Evolutionary conservation across 2,888 invertebrate genomes (phyloP).

Genomic region (Seira musarum): DNA sequence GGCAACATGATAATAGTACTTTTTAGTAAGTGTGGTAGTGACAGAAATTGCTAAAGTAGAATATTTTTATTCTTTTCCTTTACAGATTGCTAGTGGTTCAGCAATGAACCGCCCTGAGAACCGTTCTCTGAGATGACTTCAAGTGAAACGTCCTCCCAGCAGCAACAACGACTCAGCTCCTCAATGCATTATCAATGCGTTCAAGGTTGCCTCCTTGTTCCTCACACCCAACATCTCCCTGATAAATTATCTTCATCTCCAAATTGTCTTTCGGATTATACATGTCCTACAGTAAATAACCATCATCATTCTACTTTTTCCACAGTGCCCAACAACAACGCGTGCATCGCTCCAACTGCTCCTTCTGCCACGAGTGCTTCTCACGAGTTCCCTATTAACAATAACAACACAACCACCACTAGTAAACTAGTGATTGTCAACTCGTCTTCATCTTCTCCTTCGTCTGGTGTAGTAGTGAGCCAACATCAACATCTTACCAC

Average conservation of each 20-base stretch:
- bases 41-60: neutral
- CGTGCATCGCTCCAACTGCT: slow-evolving; percentile 10
- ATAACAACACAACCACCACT: slow-evolving; percentile 38
- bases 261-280: slow-evolving; percentile 40
- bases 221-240: slow-evolving; percentile 32
- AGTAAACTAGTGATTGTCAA: slow-evolving; percentile 26
- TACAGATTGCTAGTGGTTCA: slow-evolving; percentile 66
- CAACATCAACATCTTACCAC: slow-evolving; percentile 31
- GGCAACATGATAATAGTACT: neutral
- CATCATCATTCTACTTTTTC: slow-evolving; percentile 34
- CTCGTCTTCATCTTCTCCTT: slow-evolving; percentile 26
- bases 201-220: slow-evolving; percentile 65
- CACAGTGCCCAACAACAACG: slow-evolving; percentile 29
- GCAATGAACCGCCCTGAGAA: slow-evolving; percentile 67
- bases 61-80: slow-evolving; percentile 18
- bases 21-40: slow-evolving; percentile 11
- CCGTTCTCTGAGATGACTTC: slow-evolving; percentile 68
- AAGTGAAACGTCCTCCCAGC: slow-evolving; percentile 67
- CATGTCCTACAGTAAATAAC: slow-evolving; percentile 27
- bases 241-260: slow-evolving; percentile 47
- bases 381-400: slow-evolving; percentile 35
- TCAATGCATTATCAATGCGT: slow-evolving; percentile 68
- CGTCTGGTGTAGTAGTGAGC: slow-evolving; percentile 23
- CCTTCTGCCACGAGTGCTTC: slow-evolving; percentile 22
- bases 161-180: slow-evolving; percentile 40